phyloP scores from a whole-genome alignment of 2,113 vertebrate genomes.

The Chaetorhynchus papuensis region DNA sequence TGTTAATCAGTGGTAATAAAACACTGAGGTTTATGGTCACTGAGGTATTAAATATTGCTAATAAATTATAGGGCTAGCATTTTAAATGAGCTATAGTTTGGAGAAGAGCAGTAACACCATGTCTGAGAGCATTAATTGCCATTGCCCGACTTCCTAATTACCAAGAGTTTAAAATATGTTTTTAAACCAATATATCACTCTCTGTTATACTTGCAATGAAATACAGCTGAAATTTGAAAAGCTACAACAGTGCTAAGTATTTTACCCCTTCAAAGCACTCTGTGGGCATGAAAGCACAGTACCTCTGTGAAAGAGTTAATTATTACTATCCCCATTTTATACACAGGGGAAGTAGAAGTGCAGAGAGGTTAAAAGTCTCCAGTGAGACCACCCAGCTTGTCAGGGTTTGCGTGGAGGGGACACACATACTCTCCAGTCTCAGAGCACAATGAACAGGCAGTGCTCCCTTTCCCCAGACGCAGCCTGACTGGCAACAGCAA shows the following conservation, averaged over 20 bases:
- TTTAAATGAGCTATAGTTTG: constrained; percentile 72
- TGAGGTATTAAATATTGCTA: constrained; percentile 81
- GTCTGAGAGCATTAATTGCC: constrained; percentile 70
- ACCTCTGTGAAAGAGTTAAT: constrained; percentile 9
- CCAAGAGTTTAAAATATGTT: constrained; percentile 59
- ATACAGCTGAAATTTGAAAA: constrained; percentile 35
- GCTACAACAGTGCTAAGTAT: background rate
- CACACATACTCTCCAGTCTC: background rate
- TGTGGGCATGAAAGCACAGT: background rate
- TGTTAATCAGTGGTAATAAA: constrained; percentile 80
- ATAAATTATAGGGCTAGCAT: constrained; percentile 78
- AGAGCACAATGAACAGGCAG: background rate
- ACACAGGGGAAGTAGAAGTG: background rate
- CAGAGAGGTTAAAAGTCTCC: background rate
- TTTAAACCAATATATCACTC: constrained; percentile 1
- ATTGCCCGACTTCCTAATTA: constrained; percentile 67
- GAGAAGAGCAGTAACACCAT: constrained; percentile 61
- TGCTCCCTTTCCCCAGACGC: background rate
- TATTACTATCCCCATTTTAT: background rate
- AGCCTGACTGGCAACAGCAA: background rate
- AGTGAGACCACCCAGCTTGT: constrained; percentile 31
- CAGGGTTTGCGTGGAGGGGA: background rate
- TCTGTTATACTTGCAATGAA: background rate
- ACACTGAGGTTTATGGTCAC: constrained; percentile 79
- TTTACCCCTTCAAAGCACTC: constrained; percentile 24